A percentile compares a stretch with the other conserved stretches of the same genome.
Evolutionary conservation across 2,113 vertebrate genomes (phyloP).

Genomic region (Hyla sarda): DNA sequence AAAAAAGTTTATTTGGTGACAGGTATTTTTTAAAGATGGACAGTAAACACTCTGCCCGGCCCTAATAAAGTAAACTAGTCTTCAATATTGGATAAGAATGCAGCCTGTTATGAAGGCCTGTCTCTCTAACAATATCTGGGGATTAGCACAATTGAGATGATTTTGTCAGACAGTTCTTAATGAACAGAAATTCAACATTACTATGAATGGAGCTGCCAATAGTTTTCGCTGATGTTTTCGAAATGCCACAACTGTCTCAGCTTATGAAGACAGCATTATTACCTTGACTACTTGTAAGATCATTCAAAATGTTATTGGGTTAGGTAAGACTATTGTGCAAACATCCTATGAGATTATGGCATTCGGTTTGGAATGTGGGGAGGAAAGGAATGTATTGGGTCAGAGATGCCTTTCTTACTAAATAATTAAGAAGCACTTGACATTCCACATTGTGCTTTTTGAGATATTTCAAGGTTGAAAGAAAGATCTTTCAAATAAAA

Average conservation of each 20-base stretch:
- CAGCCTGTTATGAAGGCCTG: too few species aligned
- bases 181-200: too few species aligned
- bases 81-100: too few species aligned
- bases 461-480: conserved; percentile 30
- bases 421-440: conserved; percentile 49
- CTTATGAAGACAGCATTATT: not conserved
- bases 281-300: conserved; percentile 3
- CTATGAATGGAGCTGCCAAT: too few species aligned
- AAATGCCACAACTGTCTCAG: not conserved
- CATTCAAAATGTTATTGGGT: not conserved
- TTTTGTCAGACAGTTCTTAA: too few species aligned
- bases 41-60: too few species aligned
- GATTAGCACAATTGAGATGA: too few species aligned
- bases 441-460: conserved; percentile 37
- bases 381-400: conserved; percentile 43
- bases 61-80: too few species aligned
- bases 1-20: too few species aligned
- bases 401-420: conserved; percentile 36
- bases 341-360: conserved; percentile 41
- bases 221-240: not conserved
- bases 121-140: too few species aligned
- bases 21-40: too few species aligned
- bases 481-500: not conserved
- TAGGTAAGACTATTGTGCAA: conserved; percentile 20
- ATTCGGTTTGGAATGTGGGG: conserved; percentile 21